Evolutionary conservation across 1,140 invertebrate species (phyloP), one percentile per base, ranked within the genome.

Genomic region (Hylaeus anthracinus): DNA sequence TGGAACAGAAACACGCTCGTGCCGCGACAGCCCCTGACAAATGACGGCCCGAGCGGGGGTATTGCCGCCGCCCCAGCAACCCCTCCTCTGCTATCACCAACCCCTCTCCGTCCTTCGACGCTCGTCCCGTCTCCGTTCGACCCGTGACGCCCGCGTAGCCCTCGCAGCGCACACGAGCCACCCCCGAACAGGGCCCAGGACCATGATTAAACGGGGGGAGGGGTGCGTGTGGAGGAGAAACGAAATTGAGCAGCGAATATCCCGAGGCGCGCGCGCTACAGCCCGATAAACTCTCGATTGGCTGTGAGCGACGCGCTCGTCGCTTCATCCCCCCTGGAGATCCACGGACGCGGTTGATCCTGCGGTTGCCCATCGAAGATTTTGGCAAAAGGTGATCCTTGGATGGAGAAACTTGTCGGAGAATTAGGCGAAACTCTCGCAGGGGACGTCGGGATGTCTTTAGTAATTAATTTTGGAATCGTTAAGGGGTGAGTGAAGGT

Each of bases 1-100:
- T 91, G 92, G 90, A 92, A 92, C 92, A 91, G 92, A 92, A 93
- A 93, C 92, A 93, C 92, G 92, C 90, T 93, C 90, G 91, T 89
- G 91, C 89, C 89, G 91, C 92, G 93, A 93, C 92, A 93, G 92
- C 91, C 90, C 90, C 92, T 93, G 92, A 93, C 92, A 93, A 93
- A 93, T 93, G 93, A 93, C 91, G 92, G 89, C 90, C 92, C 89
- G 91, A 91, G 89, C 91, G 88, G 85, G 85, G 82, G 86, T 82
- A 85, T 88, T 85, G 82, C 88, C 84, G 78, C 88, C 86, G 86
- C 86, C 84, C 88, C 81, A 82, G 72, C 88, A 80, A 79, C 79
- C 80, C 77, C 85, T 83, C 79, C 79, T 83, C 83, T 51, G 41
- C 86, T 63, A 63, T 73, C 72, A 56, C 8, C 63, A 72, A 71